phyloP scores from a whole-genome alignment of 2,888 invertebrate species.

The Tromatobia lineatoria region DNA sequence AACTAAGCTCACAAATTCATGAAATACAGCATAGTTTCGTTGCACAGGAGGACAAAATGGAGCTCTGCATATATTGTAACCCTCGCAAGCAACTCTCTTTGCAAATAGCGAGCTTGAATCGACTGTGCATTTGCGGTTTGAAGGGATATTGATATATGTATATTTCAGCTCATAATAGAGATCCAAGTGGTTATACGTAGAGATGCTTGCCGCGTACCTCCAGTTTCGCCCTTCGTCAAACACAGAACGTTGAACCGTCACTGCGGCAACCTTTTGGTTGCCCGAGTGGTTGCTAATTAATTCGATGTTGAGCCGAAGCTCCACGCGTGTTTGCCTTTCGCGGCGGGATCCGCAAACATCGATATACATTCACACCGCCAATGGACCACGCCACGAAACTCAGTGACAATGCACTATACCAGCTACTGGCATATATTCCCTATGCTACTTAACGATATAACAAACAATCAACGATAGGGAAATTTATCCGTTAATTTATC shows the following conservation, averaged over 20 bases:
- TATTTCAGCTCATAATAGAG: neutral
- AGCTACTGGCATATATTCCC: neutral
- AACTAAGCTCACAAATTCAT: neutral
- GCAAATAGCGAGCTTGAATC: neutral
- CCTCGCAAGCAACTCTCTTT: neutral
- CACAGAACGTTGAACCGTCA: slow-evolving; percentile 42
- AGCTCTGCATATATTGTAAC: slow-evolving; percentile 22
- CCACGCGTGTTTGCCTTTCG: slow-evolving; percentile 62
- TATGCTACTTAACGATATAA: neutral
- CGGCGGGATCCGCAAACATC: slow-evolving; percentile 56
- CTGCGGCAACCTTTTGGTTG: slow-evolving; percentile 56
- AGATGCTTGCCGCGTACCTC: slow-evolving; percentile 6
- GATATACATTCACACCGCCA: slow-evolving; percentile 32
- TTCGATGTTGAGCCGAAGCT: slow-evolving; percentile 64
- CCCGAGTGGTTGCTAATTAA: slow-evolving; percentile 71
- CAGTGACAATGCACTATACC: neutral
- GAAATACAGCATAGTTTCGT: neutral
- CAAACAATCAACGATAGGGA: neutral
- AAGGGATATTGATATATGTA: slow-evolving; percentile 2
- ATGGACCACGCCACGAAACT: slow-evolving; percentile 37
- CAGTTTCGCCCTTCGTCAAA: slow-evolving; percentile 31
- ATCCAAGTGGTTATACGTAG: slow-evolving; percentile 21
- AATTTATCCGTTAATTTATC: neutral
- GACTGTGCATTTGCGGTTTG: slow-evolving; percentile 5
- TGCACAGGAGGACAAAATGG: neutral